These are phyloP conservation scores for Hyposmocoma kahamanoa DNA, from an alignment of 1,140 invertebrate species.

Conservation along the genomic window DNA sequence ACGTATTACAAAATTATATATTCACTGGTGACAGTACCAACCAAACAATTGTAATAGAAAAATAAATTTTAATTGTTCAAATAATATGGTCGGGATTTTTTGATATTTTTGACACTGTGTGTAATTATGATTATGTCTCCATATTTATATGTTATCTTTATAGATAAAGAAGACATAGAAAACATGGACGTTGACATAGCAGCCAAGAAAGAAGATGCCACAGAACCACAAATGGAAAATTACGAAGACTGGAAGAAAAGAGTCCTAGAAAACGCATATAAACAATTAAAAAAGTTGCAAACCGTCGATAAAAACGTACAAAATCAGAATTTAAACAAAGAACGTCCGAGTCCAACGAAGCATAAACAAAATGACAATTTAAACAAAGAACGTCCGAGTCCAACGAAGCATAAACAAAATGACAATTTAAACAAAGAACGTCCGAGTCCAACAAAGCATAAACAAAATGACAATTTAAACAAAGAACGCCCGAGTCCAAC, in stretches of 20 bases:
- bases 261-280: conserved; percentile 39
- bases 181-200: conserved; percentile 22
- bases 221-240: conserved; percentile 34
- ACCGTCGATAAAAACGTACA: conserved; percentile 11
- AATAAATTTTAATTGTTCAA: too few species aligned
- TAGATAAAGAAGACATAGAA: conserved; percentile 30
- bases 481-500: conserved; percentile 9
- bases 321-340: conserved; percentile 1
- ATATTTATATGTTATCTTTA: conserved; percentile 15
- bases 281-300: conserved; percentile 35
- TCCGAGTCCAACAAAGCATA: background rate
- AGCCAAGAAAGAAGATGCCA: conserved; percentile 21
- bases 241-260: conserved; percentile 54
- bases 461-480: conserved; percentile 11
- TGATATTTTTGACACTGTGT: too few species aligned
- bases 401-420: conserved; percentile 4
- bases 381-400: conserved; percentile 13
- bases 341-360: background rate
- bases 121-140: too few species aligned
- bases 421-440: conserved; percentile 13
- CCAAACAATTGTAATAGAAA: too few species aligned
- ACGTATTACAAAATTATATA: too few species aligned
- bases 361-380: conserved; percentile 7
- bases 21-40: too few species aligned
- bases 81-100: too few species aligned